These are phyloP conservation scores for Drosophila barbarae DNA, from an alignment of 2,888 invertebrate species.

Conservation along the genomic window DNA sequence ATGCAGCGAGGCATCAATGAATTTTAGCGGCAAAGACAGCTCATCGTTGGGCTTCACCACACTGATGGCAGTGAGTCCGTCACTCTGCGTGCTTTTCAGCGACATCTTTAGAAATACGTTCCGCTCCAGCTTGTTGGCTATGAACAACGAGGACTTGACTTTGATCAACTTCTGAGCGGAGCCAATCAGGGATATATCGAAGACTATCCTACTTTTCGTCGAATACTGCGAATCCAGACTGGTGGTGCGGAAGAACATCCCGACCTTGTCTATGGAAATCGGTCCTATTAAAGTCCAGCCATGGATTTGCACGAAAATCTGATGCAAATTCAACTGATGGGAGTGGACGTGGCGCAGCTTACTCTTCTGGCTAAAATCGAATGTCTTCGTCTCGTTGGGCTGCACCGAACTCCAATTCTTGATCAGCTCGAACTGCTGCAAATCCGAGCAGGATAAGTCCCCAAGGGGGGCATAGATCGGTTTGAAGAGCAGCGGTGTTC, in stretches of 20 bases:
- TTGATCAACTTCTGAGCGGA: slow-evolving; percentile 93
- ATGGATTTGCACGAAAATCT: slow-evolving; percentile 92
- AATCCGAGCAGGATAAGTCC: slow-evolving; percentile 79
- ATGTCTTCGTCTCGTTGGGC: slow-evolving; percentile 89
- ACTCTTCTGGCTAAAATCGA: slow-evolving; percentile 90
- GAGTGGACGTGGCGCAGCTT: slow-evolving; percentile 87
- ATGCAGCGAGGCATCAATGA: slow-evolving; percentile 87
- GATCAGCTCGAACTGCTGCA: slow-evolving; percentile 70
- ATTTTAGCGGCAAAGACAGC: slow-evolving; percentile 87
- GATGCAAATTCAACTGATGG: slow-evolving; percentile 89
- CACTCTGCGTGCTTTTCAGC: slow-evolving; percentile 66
- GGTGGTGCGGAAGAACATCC: slow-evolving; percentile 92
- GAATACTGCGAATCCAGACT: slow-evolving; percentile 68
- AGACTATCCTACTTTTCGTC: slow-evolving; percentile 89
- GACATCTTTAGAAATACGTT: slow-evolving; percentile 87
- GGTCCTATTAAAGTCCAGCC: slow-evolving; percentile 94
- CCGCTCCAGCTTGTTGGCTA: slow-evolving; percentile 88
- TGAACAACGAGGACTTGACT: slow-evolving; percentile 92
- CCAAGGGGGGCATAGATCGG: slow-evolving; percentile 88
- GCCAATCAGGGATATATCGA: slow-evolving; percentile 94
- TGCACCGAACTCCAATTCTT: slow-evolving; percentile 86
- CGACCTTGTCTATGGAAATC: slow-evolving; percentile 97
- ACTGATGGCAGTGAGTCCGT: slow-evolving; percentile 76
- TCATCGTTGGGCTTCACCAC: slow-evolving; percentile 80
- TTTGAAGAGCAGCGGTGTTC: slow-evolving; percentile 91